phyloP scores from a whole-genome alignment of 2,888 invertebrate genomes.

The Cylindroiulus punctatus region DNA sequence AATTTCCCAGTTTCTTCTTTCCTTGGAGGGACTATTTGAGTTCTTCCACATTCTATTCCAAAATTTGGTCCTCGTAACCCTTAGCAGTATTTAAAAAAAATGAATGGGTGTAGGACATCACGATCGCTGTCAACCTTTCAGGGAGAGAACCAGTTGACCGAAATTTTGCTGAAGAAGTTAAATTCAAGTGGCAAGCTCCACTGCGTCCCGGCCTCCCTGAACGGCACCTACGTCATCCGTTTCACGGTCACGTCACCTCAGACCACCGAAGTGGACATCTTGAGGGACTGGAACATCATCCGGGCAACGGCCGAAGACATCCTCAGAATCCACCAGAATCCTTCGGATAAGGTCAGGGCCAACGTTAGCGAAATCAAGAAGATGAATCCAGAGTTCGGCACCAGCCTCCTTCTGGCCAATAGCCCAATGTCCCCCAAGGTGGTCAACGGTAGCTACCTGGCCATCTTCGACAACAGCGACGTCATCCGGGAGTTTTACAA shows the following conservation, averaged over 20 bases:
- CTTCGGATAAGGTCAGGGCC: conserved; percentile 68
- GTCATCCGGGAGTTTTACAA: conserved; percentile 77
- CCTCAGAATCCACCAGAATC: conserved; percentile 70
- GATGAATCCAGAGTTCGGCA: conserved; percentile 87
- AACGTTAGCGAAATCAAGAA: conserved; percentile 66
- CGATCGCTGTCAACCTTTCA: too few relatives aligned
- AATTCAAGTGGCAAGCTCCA: conserved; percentile 90
- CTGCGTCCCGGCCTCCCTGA: conserved; percentile 93
- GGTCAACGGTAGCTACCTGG: conserved; percentile 92
- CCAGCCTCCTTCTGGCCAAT: conserved; percentile 90
- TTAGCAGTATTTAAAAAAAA: too few relatives aligned
- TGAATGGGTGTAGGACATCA: too few relatives aligned
- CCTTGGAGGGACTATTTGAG: too few relatives aligned
- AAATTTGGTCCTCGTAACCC: background rate
- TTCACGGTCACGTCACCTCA: conserved; percentile 93
- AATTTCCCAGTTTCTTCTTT: too few relatives aligned
- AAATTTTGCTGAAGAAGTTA: conserved; percentile 81
- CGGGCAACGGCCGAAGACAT: conserved; percentile 65
- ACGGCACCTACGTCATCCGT: conserved; percentile 81
- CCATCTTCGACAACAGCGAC: conserved; percentile 85
- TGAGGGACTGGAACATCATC: conserved; percentile 79
- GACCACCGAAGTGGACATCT: conserved; percentile 72
- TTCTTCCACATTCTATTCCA: too few relatives aligned
- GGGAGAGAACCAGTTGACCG: conserved; percentile 82
- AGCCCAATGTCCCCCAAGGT: conserved; percentile 97